Conservation (phyloP, 1,140 invertebrate species). For the Heliconius hermathena region DNA sequence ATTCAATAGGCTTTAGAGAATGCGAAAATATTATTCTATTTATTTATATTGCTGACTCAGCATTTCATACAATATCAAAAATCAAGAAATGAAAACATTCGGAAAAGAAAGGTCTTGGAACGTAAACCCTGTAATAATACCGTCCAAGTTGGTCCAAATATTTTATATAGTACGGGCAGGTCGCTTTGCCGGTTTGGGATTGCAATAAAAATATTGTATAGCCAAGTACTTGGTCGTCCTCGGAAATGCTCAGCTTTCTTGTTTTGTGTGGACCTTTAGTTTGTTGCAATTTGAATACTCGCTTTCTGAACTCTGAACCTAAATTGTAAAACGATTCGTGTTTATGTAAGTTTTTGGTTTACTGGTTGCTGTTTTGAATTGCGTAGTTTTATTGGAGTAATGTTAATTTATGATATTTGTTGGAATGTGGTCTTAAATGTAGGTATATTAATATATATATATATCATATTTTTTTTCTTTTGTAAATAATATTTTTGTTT, state of each 20-base stretch:
- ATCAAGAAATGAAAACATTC: slow-evolving; percentile 49
- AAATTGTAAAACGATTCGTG: not conserved
- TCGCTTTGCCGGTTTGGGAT: slow-evolving; percentile 61
- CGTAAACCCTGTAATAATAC: slow-evolving; percentile 55
- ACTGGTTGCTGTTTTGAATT: not conserved
- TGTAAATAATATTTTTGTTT: too few species aligned
- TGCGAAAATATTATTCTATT: slow-evolving; percentile 33
- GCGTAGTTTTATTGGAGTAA: not conserved
- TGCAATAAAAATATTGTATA: slow-evolving; percentile 78
- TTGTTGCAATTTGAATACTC: not conserved
- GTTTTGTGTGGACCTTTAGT: not conserved
- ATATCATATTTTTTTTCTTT: too few species aligned
- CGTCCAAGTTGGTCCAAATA: not conserved
- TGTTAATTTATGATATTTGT: too few species aligned
- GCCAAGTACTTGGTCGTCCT: slow-evolving; percentile 64
- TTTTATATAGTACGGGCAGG: slow-evolving; percentile 48
- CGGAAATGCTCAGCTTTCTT: not conserved
- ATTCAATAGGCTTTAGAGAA: slow-evolving; percentile 28
- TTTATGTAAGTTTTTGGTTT: not conserved
- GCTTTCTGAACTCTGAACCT: not conserved
- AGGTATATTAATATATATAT: too few species aligned
- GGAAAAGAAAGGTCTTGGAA: slow-evolving; percentile 44
- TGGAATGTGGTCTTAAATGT: too few species aligned
- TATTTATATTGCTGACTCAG: slow-evolving; percentile 31
- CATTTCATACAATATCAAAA: slow-evolving; percentile 25